Base-by-base conservation (phyloP, 2,888 invertebrate species). In the Luffia ferchaultella region DNA sequence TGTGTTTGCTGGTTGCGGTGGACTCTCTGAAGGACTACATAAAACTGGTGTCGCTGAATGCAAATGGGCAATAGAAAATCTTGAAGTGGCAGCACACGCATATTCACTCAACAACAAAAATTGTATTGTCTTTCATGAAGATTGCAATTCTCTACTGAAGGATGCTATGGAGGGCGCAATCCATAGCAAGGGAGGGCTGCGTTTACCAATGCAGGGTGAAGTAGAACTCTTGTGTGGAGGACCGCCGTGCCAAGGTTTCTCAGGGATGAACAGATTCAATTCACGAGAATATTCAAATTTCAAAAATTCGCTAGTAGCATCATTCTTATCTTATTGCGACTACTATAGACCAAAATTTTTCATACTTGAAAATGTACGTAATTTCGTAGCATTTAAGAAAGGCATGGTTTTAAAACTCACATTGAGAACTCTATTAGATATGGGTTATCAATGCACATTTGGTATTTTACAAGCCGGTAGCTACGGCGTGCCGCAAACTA, bases 211-310 rank as follows among this genome's bases (percentile, higher is more conserved):
- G 66, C 90, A 88, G 63, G 93, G 93, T 0, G 92, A 94, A 53
- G 93, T 95, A 0, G 93, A 95, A 62, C 70, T 95, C 52, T 71
- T 95, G 20, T 92, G 93, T 63, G 95, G 95, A 9, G 95, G 95
- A 1, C 95, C 95, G 1, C 95, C 95, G 0, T 95, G 95, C 65
- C 95, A 95, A 72, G 95, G 95, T 2, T 95, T 95, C 75, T 93
- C 93, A 45, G 93, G 93, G 41, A 94, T 95, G 93, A 95, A 95
- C 71, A 80, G 94, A 49, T 95, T 95, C 70, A 94, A 93, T 72
- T 90, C 90, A 0, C 82, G 93, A 30, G 92, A 94, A 58, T 94
- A 94, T 70, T 93, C 94, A 1, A 85, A 89, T 57, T 94, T 95
- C 64, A 95, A 93, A 79, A 95, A 93, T 68, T 95, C 95, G 0